A percentile compares a stretch with the other conserved stretches of the same genome.
phyloP scores from a whole-genome alignment of 2,113 vertebrate genomes.

The Bombycilla garrulus region DNA sequence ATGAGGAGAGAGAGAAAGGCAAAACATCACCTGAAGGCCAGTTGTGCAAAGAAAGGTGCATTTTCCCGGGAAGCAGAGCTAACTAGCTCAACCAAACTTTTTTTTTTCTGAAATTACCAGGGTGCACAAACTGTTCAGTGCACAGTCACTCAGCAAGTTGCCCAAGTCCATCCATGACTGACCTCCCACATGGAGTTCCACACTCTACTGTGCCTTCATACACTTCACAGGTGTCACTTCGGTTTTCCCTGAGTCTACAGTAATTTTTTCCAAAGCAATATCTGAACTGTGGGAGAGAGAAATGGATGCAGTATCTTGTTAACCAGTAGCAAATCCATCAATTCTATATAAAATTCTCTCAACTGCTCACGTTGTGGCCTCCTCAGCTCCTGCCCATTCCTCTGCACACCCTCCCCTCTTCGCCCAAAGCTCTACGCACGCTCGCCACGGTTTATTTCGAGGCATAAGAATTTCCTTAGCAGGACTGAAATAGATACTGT shows the following conservation, averaged over 20 bases:
- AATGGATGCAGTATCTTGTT: neutral
- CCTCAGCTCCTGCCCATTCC: neutral
- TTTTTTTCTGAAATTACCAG: neutral
- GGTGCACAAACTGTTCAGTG: neutral
- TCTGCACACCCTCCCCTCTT: neutral
- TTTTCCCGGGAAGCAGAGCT: neutral
- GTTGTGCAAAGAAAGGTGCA: neutral
- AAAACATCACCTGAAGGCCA: neutral
- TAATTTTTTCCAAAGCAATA: neutral
- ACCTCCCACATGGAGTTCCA: rapidly evolving
- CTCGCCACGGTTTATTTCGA: slow-evolving; percentile 25
- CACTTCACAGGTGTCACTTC: neutral
- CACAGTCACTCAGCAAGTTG: rapidly evolving
- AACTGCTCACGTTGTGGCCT: neutral
- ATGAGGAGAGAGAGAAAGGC: neutral
- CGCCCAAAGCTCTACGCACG: neutral
- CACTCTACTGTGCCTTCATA: rapidly evolving
- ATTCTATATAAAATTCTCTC: neutral
- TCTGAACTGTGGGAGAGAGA: neutral
- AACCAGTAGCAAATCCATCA: neutral
- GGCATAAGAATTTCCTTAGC: slow-evolving; percentile 44
- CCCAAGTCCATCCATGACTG: neutral
- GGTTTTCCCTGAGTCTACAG: neutral
- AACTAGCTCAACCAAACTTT: neutral
- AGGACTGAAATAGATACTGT: slow-evolving; percentile 46